Evolutionary conservation across 2,888 invertebrate genomes (phyloP), one percentile per base, ranked within the genome.

Genomic region (Drosophila cognata): DNA sequence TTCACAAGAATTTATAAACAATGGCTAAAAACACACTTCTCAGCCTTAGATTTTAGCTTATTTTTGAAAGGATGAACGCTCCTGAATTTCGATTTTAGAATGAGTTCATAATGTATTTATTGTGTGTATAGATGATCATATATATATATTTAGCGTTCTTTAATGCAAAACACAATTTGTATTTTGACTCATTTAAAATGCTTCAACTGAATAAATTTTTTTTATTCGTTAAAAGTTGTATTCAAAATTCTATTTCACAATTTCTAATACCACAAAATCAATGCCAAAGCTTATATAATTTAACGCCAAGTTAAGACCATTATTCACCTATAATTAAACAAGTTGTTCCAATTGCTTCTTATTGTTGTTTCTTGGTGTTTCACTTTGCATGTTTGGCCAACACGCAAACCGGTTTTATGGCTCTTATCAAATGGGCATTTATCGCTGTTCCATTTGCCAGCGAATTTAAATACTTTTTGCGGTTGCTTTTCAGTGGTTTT

Each of bases 341-440:
- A 43, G 33, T 55, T 72, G 56, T 67, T 69, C 60, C 55, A 56
- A 64, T 74, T 67, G 48, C n/a, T 35, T 71, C 16, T 56, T 74
- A 50, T 35, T 56, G 59, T 58, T 58, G 29, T 33, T 71, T 69
- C 50, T 55, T 55, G 31, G 57, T 70, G 43, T 48, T 64, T 66
- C 65, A 59, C 78, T 74, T 78, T 76, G 68, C 69, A 86, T 83
- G 87, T 71, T 65, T 52, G 58, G 59, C 46, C 72, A 77, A 63
- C 89, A 89, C 87, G 89, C 89, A 74, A 89, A 41, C 60, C 70
- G 11, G 4, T 41, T 55, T 62, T 56, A 46, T 62, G 65, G 16
- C 62, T 69, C 60, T 73, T 78, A 75, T 84, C 70, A 77, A 59
- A 57, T 61, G 5, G 21, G 31, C 59, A 48, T 74, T 70, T 66